Evolutionary conservation across 2,797 vertebrate species (phyloP).

Genomic region (Carcharodon carcharias): DNA sequence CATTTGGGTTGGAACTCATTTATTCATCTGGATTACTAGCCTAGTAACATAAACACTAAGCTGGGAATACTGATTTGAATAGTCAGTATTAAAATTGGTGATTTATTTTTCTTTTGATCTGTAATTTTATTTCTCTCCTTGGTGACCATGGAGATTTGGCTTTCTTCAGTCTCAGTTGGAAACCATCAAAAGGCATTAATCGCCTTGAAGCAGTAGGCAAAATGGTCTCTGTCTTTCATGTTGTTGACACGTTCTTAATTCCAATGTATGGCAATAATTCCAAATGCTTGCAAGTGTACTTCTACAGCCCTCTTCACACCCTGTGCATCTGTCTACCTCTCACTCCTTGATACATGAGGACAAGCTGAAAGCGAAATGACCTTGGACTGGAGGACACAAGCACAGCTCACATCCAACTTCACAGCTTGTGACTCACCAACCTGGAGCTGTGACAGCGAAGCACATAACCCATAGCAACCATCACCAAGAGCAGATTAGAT

Average conservation of each 20-base stretch:
- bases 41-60: not conserved
- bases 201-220: not conserved
- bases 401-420: not conserved
- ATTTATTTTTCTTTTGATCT: not conserved
- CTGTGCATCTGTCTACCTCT: not conserved
- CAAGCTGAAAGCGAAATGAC: not conserved
- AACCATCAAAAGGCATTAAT: not conserved
- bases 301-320: not conserved
- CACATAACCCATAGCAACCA: not conserved
- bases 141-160: not conserved
- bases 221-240: not conserved
- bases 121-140: not conserved
- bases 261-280: not conserved
- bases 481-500: not conserved
- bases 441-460: not conserved
- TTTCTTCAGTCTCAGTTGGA: not conserved
- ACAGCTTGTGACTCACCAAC: not conserved
- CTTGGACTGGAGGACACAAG: not conserved
- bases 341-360: not conserved
- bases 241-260: not conserved
- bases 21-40: not conserved
- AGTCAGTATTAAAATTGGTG: not conserved
- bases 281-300: not conserved
- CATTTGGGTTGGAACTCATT: not conserved
- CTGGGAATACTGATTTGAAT: not conserved